These are phyloP conservation scores for Hippocampus abdominalis DNA, from an alignment of 2,113 vertebrate genomes.

Conservation along the genomic window DNA sequence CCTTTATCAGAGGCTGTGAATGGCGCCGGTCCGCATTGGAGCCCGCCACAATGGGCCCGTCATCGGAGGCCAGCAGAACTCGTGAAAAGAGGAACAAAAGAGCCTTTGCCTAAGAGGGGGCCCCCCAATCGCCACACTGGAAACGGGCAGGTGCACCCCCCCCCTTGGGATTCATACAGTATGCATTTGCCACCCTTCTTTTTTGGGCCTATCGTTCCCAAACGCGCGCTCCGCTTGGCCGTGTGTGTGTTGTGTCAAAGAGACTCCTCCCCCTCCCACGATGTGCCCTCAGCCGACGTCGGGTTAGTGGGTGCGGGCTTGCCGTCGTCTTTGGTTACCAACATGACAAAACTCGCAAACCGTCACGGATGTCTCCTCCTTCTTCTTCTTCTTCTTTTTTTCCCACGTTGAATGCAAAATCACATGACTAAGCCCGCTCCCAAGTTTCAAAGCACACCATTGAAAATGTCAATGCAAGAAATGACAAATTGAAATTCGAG, in stretches of 20 bases:
- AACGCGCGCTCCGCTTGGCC: conserved; percentile 34
- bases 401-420: no score
- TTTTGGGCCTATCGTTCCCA: conserved; percentile 37
- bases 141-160: conserved; percentile 57
- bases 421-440: no score
- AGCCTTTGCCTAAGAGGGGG: conserved; percentile 51
- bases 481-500: no score
- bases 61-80: conserved; percentile 68
- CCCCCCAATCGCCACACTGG: conserved; percentile 49
- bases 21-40: conserved; percentile 62
- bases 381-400: not conserved
- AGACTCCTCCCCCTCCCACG: not conserved
- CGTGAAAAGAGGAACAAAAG: conserved; percentile 66
- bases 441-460: no score
- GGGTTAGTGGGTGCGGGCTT: conserved; percentile 4
- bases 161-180: conserved; percentile 46
- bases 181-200: conserved; percentile 26
- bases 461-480: no score
- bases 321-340: conserved; percentile 12
- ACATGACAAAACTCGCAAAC: conserved; percentile 40
- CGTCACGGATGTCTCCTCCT: conserved; percentile 13
- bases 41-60: conserved; percentile 63
- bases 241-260: conserved; percentile 11
- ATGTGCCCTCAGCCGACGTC: not conserved
- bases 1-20: conserved; percentile 66